Base-by-base conservation (phyloP, 2,797 vertebrate genomes). In the Epinephelus coioides region DNA sequence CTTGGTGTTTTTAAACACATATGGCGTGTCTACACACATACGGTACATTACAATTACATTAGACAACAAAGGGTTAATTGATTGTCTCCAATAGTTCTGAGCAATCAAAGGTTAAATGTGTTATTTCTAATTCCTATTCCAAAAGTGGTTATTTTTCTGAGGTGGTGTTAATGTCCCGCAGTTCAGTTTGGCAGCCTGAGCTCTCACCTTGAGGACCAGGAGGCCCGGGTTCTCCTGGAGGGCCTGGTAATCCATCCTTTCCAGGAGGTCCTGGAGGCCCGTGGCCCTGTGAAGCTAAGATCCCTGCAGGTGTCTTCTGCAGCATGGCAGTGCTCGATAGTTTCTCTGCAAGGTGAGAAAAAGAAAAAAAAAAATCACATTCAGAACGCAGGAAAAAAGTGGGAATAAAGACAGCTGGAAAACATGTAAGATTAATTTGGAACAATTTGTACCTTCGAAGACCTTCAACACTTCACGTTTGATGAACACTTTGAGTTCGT, bases 401-500 rank as follows among this genome's bases (percentile, higher is more conserved):
- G 17, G 43, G 44, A 69, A 54, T 25, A 30, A 60, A 73, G 27
- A 60, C 1, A n/a, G 23, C 30, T 0, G 43, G 3, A 14, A 54
- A 78, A 23, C 1, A 47, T 34, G 55, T 25, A 5, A 40, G 60
- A 44, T 61, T 23, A 21, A 63, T 78, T 23, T 47, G 12, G 40
- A 62, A 60, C 5, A 5, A 71, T 68, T 56, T 92, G 90, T 96
- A 99, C 98, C 98, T 97, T 98, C 97, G 94, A 99, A 96, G 91
- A 98, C 92, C 70, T 95, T 96, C 76, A 97, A 90, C 75, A 99
- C 96, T 91, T 99, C 98, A 89, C 93, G 97, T 92, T 91, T 96
- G 89, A 99, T 97, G 44, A 98, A 97, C 69, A 85, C 94, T 95
- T 96, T 97, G 86, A 99, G 96, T 95, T 99, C 97, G 90, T 98